Evolutionary conservation across 2,888 invertebrate species (phyloP).

Genomic region (Taphrorychus bicolor): DNA sequence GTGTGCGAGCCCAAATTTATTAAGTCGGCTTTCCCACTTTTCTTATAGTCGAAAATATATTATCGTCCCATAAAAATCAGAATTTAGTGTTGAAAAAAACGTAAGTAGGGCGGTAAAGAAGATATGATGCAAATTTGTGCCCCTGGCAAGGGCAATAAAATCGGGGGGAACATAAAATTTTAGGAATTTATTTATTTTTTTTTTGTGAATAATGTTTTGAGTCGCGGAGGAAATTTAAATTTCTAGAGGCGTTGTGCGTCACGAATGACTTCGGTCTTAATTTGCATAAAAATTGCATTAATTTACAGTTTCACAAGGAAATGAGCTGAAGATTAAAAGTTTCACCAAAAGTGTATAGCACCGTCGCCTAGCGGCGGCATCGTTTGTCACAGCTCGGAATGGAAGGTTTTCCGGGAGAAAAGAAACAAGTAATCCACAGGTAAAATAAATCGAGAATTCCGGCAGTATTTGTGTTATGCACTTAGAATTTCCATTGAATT

Average conservation of each 20-base stretch:
- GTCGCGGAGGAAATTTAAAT: neutral
- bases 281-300: neutral
- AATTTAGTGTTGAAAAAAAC: constrained; percentile 7
- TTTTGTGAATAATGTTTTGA: neutral
- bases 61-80: constrained; percentile 5
- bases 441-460: neutral
- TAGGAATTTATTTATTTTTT: constrained; percentile 4
- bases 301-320: neutral
- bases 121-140: constrained; percentile 7
- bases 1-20: neutral
- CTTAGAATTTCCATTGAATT: neutral
- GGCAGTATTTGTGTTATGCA: neutral
- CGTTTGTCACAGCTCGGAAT: neutral
- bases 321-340: neutral
- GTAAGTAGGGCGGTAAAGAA: neutral
- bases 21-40: neutral
- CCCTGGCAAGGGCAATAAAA: neutral
- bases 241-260: neutral
- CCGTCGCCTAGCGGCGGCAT: neutral
- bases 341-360: neutral
- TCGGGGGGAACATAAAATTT: neutral
- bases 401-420: neutral
- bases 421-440: constrained; percentile 2
- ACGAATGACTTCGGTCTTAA: neutral
- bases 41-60: constrained; percentile 5